Percentiles rank a stretch among this genome's conserved stretches.
Conservation (phyloP, 2,797 vertebrate species). For the Enteromius unitaeniatus region DNA sequence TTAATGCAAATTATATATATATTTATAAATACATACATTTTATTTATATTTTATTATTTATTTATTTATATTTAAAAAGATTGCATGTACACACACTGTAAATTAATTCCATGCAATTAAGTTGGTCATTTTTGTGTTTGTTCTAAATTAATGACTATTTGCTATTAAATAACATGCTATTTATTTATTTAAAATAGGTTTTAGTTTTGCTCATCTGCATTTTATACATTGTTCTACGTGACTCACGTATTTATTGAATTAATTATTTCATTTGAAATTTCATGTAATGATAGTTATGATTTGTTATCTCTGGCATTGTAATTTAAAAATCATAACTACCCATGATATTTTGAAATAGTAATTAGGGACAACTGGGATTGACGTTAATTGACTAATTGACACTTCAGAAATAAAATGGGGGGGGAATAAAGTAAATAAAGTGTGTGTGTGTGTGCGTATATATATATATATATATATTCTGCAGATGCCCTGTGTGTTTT, state of each 20-base stretch:
- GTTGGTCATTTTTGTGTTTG: not conserved
- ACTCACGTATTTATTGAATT: too few relatives aligned
- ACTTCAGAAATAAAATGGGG: not conserved
- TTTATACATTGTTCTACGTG: too few relatives aligned
- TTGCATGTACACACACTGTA: too few relatives aligned
- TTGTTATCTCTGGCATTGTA: not conserved
- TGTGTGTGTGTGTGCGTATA: not conserved
- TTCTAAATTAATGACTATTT: not conserved
- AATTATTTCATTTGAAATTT: not conserved
- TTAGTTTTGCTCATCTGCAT: too few relatives aligned
- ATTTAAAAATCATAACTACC: too few relatives aligned
- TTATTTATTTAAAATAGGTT: not conserved
- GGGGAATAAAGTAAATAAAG: too few relatives aligned
- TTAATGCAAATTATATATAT: too few relatives aligned
- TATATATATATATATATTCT: not conserved
- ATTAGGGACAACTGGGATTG: not conserved
- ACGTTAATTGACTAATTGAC: not conserved
- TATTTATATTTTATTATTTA: too few relatives aligned
- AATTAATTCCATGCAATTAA: not conserved
- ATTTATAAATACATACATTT: too few relatives aligned
- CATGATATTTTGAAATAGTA: slow-evolving; percentile 10
- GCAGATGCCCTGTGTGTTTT: not conserved
- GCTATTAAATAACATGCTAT: not conserved
- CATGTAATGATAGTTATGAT: not conserved
- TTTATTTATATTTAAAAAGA: too few relatives aligned